Base-by-base conservation (phyloP, 2,113 vertebrate species). In the Leucopsar rothschildi region DNA sequence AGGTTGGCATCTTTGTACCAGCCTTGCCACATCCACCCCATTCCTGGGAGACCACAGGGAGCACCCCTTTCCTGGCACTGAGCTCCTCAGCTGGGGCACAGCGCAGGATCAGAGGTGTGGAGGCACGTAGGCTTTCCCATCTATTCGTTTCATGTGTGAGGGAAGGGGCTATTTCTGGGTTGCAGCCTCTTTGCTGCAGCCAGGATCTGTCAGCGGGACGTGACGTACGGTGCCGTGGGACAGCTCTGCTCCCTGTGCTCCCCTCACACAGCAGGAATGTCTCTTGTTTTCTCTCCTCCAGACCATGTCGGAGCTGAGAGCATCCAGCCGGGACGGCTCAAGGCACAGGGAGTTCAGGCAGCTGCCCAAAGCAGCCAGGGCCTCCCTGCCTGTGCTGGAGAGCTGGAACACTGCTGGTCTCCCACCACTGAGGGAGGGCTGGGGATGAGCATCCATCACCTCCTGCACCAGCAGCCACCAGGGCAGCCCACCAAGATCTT, bases 271-370 rank as follows among this genome's bases (percentile, higher is more conserved):
- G 63, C 86, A 81, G 91, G 77, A 92, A 92, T 70, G 69, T 29
- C 65, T 90, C 96, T 66, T 77, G 47, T 88, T 92, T 92, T 91
- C 84, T 91, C 84, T 94, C 44, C 77, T 92, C 70, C 2, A 17
- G 82, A 73, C 65, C 33, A 5, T n/a, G 6, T 56, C 4, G 0
- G 81, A 52, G 92, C 69, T 82, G 78, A 84, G 78, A 93, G 60
- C 73, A 78, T 90, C 88, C 88, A 94, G 69, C 73, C 8, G 2
- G 69, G 69, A 35, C 5, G 1, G 68, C 68, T 72, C 56, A 66
- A 92, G 80, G 63, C 71, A 56, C 53, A 35, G 72, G 68, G 40
- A 69, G 64, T 52, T 23, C 66, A 68, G 63, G 80, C 86, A 82
- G 82, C 65, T 90, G 70, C 91, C 52, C 89, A 70, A 88, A 92